These are phyloP conservation scores for Anthonomus grandis DNA, from an alignment of 1,140 invertebrate genomes.

Conservation along the genomic window DNA sequence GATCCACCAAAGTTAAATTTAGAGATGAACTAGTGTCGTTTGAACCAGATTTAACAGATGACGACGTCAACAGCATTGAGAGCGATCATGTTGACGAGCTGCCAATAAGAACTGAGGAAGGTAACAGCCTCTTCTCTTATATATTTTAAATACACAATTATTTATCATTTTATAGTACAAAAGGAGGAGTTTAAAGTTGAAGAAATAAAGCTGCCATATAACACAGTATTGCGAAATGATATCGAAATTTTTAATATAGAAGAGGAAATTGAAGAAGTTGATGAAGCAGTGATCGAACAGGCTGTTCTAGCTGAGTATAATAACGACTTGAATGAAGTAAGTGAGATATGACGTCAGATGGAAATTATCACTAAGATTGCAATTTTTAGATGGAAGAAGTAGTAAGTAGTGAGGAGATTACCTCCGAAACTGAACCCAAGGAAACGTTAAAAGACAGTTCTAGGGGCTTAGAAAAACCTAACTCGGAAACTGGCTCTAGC, in stretches of 20 bases:
- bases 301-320: constrained; percentile 18
- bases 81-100: constrained; percentile 38
- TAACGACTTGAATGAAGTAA: constrained; percentile 8
- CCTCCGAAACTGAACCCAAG: background rate
- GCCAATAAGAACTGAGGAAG: constrained; percentile 2
- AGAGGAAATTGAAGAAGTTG: constrained; percentile 28
- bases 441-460: background rate
- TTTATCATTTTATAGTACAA: too few species aligned
- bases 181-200: constrained; percentile 3
- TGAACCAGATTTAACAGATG: constrained; percentile 46
- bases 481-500: background rate
- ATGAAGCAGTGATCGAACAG: constrained; percentile 17
- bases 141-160: too few species aligned
- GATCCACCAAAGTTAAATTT: constrained; percentile 41
- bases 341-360: too few species aligned
- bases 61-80: constrained; percentile 46
- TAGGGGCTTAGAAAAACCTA: background rate
- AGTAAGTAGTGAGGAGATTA: background rate
- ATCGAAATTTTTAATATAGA: constrained; percentile 18
- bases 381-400: too few species aligned
- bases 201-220: constrained; percentile 2
- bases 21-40: constrained; percentile 43
- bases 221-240: constrained; percentile 14
- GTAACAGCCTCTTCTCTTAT: constrained; percentile 1
- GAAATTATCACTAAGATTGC: too few species aligned